phyloP scores from a whole-genome alignment of 2,888 invertebrate species.

The Cantharis rufa region DNA sequence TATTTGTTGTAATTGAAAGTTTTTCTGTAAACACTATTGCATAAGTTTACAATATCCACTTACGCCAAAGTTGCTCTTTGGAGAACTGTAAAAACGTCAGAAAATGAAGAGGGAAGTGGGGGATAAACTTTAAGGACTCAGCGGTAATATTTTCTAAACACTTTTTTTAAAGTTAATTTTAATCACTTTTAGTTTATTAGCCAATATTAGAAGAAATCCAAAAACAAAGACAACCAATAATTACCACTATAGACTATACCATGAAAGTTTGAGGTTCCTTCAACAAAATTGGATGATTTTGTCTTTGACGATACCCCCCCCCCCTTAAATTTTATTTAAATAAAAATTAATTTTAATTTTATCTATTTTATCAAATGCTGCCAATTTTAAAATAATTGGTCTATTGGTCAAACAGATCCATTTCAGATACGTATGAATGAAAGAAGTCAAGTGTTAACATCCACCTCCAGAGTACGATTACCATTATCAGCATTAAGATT shows the following conservation, averaged over 20 bases:
- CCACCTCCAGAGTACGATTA: too few species aligned
- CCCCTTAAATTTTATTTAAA: too few species aligned
- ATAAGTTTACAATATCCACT: conserved; percentile 36
- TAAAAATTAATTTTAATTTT: too few species aligned
- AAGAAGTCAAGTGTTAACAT: too few species aligned
- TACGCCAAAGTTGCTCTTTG: conserved; percentile 52
- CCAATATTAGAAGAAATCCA: conserved; percentile 42
- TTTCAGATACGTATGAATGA: too few species aligned
- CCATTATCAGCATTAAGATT: too few species aligned
- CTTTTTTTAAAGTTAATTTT: conserved; percentile 15
- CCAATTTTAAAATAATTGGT: too few species aligned
- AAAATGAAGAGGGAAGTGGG: conserved; percentile 41
- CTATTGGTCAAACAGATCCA: not conserved
- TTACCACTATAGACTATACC: too few species aligned
- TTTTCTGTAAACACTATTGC: not conserved
- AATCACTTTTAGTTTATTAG: conserved; percentile 45
- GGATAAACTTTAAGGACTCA: conserved; percentile 49
- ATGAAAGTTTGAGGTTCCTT: too few species aligned
- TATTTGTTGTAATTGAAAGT: not conserved
- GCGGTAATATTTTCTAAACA: conserved; percentile 42
- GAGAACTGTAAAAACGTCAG: conserved; percentile 35
- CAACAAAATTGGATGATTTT: conserved; percentile 23
- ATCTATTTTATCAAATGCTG: too few species aligned
- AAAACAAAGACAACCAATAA: not conserved
- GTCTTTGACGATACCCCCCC: too few species aligned